phyloP scores from a whole-genome alignment of 1,140 invertebrate genomes.

The Diorhabda elongata region DNA sequence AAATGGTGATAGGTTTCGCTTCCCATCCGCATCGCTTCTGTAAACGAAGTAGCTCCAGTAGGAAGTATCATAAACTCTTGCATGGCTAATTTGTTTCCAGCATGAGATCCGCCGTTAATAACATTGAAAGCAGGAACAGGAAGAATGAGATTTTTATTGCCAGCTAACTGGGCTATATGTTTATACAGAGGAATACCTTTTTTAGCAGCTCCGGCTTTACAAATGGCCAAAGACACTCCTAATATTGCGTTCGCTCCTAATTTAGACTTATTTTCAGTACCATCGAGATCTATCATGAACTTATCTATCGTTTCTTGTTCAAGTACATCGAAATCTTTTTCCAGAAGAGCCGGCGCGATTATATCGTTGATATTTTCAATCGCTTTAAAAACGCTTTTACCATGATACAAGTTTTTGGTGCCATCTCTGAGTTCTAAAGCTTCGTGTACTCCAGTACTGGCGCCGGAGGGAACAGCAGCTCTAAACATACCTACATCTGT shows the following conservation, averaged over 20 bases:
- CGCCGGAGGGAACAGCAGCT: conserved; percentile 95
- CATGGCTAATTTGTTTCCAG: conserved; percentile 98
- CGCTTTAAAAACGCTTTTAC: conserved; percentile 92
- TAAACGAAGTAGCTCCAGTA: conserved; percentile 82
- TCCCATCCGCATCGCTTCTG: conserved; percentile 98
- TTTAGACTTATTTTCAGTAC: conserved; percentile 94
- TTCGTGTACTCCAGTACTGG: conserved; percentile 92
- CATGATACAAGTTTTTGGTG: conserved; percentile 85
- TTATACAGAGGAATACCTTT: conserved; percentile 83
- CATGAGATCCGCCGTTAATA: conserved; percentile 98
- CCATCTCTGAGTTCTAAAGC: conserved; percentile 94
- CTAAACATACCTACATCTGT: conserved; percentile 85
- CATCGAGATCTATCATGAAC: conserved; percentile 88
- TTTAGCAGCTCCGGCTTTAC: conserved; percentile 94
- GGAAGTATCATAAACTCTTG: conserved; percentile 59
- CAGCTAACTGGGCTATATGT: conserved; percentile 91
- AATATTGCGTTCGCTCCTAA: conserved; percentile 97
- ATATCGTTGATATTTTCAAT: conserved; percentile 86
- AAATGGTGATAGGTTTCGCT: conserved; percentile 95
- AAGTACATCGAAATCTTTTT: conserved; percentile 78
- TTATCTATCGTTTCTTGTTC: conserved; percentile 93
- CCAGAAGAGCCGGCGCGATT: conserved; percentile 82
- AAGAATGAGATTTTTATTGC: conserved; percentile 85
- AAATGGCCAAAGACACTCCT: conserved; percentile 91
- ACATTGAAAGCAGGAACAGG: conserved; percentile 98